phyloP scores from a whole-genome alignment of 2,113 vertebrate species.

The Mus pahari region DNA sequence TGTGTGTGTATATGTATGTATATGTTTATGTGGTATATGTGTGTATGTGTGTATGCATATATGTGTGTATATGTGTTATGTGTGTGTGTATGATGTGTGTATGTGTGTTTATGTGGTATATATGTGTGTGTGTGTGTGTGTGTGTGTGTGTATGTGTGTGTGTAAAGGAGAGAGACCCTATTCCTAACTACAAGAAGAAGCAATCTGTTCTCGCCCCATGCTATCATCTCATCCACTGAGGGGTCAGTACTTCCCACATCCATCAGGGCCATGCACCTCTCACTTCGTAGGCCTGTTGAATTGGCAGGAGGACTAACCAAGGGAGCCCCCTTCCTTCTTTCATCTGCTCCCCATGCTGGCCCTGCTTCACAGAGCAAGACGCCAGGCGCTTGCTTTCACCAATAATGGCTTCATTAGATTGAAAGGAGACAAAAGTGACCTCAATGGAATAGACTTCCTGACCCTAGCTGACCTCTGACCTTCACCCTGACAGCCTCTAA shows the following conservation, averaged over 20 bases:
- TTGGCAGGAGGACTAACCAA: constrained; percentile 65
- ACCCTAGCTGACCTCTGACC: constrained; percentile 90
- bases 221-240: constrained; percentile 46
- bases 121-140: background rate
- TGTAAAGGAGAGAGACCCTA: background rate
- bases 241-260: constrained; percentile 54
- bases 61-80: no score
- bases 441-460: constrained; percentile 90
- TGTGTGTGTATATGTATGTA: background rate
- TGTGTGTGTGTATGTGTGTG: background rate
- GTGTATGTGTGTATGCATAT: background rate
- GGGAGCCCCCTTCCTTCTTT: constrained; percentile 85
- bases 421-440: constrained; percentile 90
- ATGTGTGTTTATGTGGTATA: no score
- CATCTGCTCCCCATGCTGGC: constrained; percentile 74
- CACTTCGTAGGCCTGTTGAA: constrained; percentile 72
- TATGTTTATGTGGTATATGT: background rate
- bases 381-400: constrained; percentile 85
- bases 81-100: background rate
- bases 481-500: constrained; percentile 89
- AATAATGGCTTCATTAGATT: constrained; percentile 92
- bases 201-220: constrained; percentile 41
- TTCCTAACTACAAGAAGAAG: background rate
- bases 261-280: constrained; percentile 53
- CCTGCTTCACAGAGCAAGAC: constrained; percentile 84